Conservation (phyloP, 2,113 vertebrate species). For the Oreocharis arfaki region DNA sequence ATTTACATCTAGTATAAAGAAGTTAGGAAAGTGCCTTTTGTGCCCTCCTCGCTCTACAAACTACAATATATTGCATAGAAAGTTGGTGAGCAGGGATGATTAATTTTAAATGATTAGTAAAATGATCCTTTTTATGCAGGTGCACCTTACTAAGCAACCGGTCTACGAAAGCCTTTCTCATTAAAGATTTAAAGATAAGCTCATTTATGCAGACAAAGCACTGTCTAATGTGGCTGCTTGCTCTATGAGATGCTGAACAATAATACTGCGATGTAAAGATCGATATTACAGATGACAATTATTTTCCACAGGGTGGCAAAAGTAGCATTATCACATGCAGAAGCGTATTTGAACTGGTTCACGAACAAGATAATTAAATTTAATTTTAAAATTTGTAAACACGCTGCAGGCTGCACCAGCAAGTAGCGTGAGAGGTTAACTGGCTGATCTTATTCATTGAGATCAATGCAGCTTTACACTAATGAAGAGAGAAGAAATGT, state of each 20-base stretch:
- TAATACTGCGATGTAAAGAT: constrained; percentile 10
- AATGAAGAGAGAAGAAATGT: background rate
- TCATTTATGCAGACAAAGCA: constrained; percentile 60
- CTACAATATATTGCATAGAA: constrained; percentile 43
- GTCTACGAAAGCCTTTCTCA: constrained; percentile 73
- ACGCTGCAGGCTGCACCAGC: background rate
- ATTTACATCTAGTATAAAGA: background rate
- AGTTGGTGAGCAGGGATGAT: constrained; percentile 69
- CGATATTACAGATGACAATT: constrained; percentile 9
- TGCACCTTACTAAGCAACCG: constrained; percentile 76
- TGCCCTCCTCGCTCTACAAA: background rate
- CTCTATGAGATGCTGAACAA: constrained; percentile 24
- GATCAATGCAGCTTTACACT: background rate
- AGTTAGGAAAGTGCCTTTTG: constrained; percentile 27
- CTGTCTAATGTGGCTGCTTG: constrained; percentile 29
- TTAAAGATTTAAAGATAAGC: constrained; percentile 82
- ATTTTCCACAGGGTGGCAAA: constrained; percentile 5
- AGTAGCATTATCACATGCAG: background rate
- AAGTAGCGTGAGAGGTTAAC: background rate
- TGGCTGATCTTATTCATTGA: background rate
- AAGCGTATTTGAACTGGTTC: background rate
- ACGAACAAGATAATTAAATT: background rate
- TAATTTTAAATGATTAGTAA: constrained; percentile 89
- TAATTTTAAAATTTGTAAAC: background rate
- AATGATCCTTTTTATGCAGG: constrained; percentile 76